phyloP scores from a whole-genome alignment of 1,140 invertebrate species.

The Oryctes rhinoceros region DNA sequence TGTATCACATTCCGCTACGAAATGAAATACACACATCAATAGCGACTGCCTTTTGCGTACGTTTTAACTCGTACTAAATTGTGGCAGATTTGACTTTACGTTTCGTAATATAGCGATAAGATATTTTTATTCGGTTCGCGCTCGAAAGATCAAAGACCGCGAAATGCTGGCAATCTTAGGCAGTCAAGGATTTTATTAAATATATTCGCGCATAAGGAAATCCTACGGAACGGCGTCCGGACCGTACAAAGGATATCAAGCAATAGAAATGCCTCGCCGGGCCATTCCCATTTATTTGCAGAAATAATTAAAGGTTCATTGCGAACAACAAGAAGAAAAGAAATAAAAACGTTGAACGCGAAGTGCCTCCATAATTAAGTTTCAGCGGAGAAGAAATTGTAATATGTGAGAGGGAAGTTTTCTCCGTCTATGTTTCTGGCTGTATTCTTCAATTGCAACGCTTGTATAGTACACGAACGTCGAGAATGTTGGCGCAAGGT shows the following conservation, averaged over 20 bases:
- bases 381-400: neutral
- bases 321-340: neutral
- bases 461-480: neutral
- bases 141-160: constrained; percentile 26
- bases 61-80: constrained; percentile 15
- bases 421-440: neutral
- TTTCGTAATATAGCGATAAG: constrained; percentile 20
- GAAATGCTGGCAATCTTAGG: constrained; percentile 9
- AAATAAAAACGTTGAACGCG: constrained; percentile 4
- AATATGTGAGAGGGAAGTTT: neutral
- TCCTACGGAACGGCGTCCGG: neutral
- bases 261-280: neutral
- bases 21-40: neutral
- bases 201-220: constrained; percentile 23
- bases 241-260: constrained; percentile 17
- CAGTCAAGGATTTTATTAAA: constrained; percentile 26
- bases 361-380: constrained; percentile 10
- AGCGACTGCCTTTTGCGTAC: neutral
- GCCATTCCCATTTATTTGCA: constrained; percentile 29
- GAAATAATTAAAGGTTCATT: constrained; percentile 32
- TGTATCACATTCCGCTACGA: neutral
- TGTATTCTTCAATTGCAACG: neutral
- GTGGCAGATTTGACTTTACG: neutral
- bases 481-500: too few relatives aligned
- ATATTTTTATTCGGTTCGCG: constrained; percentile 21